Base-by-base conservation (phyloP, 35 echinoderm and acorn worm species). In the Anneissia japonica region DNA sequence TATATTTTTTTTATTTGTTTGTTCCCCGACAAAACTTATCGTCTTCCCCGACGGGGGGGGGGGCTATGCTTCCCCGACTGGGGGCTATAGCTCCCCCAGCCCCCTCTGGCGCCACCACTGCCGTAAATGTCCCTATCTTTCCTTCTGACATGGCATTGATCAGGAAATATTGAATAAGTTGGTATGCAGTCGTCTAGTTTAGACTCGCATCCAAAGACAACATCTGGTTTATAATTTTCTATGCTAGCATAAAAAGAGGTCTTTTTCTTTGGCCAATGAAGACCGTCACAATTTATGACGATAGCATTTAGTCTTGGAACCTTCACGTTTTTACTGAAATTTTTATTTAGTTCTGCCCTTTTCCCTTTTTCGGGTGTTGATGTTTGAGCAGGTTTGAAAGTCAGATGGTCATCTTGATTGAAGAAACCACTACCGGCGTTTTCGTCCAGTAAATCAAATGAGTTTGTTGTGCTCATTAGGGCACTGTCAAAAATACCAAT, bases 121-220 rank as follows among this genome's bases (percentile, higher is more conserved):
- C 84, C 84, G 77, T 37, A 28, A 6, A 36, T 39, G 46, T 76
- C 32, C 3, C 84, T 64, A 31, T 86, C 74, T 31, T 86, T 86
- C 31, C 84, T 76, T 31, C 29, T 39, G 3, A 86, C 64, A 30
- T 76, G 26, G 29, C 41, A 86, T 28, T 76, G 29, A 6, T 86
- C 84, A 75, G 84, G 32, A 32, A 86, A 86, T 10, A 86, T 77
- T 13, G 84, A 86, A 36, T 86, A 86, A 13, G 84, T 86, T 23
- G 84, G 17, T 4, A 38, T 37, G 3, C 2, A 21, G 28, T 1
- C 29, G 35, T 41, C 30, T 12, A 86, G 46, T 37, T 86, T 86
- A 36, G 84, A 86, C 77, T 77, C 83, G 55, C 83, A 85, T 2
- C 83, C 83, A 85, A 85, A 75, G 33, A 85, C 75, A 4, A 85